Evolutionary conservation across 2,797 vertebrate genomes (phyloP).

Genomic region (Antennarius maculatus): DNA sequence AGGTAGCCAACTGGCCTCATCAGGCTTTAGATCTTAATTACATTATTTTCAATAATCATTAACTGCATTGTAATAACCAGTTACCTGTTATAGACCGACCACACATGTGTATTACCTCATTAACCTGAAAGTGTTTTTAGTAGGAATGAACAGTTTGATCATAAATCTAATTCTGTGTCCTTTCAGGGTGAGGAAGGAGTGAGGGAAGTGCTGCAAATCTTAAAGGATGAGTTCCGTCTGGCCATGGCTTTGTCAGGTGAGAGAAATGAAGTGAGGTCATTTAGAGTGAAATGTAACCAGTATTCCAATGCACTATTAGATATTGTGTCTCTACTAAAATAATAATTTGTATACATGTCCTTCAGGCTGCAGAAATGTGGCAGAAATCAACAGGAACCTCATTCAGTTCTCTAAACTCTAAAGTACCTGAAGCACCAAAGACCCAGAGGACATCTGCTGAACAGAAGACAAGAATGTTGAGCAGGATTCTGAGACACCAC

Average conservation of each 20-base stretch:
- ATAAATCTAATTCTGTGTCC: background rate
- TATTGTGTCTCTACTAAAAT: background rate
- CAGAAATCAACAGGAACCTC: constrained; percentile 90
- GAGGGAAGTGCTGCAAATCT: constrained; percentile 87
- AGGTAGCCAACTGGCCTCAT: no score
- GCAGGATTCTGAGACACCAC: background rate
- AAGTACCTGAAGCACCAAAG: constrained; percentile 53
- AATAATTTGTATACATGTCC: background rate
- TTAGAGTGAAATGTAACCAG: background rate
- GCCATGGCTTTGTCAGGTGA: constrained; percentile 92
- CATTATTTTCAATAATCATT: no score
- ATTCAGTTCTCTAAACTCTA: constrained; percentile 89
- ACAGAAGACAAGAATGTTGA: background rate
- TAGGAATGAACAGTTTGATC: background rate
- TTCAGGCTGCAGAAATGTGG: constrained; percentile 88
- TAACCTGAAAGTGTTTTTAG: no score
- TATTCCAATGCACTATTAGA: background rate
- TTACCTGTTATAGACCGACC: constrained; percentile 78
- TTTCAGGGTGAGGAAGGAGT: constrained; percentile 91
- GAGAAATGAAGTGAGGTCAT: constrained; percentile 8
- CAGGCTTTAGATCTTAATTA: no score
- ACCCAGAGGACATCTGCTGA: background rate
- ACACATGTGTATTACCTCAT: no score
- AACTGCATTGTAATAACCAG: constrained; percentile 57
- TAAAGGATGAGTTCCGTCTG: constrained; percentile 90